Evolutionary conservation across 2,888 invertebrate genomes (phyloP).

Genomic region (Empis livida): DNA sequence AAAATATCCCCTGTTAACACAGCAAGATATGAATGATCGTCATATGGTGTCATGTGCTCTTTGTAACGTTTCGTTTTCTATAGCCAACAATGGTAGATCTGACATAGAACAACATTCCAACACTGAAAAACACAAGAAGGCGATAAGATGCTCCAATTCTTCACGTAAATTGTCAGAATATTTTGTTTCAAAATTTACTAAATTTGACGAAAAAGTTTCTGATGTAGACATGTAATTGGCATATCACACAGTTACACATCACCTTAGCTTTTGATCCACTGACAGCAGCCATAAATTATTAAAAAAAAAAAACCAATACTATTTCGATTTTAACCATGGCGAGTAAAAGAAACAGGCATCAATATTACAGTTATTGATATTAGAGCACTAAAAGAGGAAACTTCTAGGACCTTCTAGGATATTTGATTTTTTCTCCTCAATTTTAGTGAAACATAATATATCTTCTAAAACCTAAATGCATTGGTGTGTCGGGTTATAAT

Average conservation of each 20-base stretch:
- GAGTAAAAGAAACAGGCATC: constrained; percentile 13
- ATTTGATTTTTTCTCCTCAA: constrained; percentile 1
- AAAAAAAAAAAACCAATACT: constrained; percentile 8
- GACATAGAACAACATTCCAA: constrained; percentile 5
- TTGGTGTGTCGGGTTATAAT: constrained; percentile 7
- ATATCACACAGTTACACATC: constrained; percentile 19
- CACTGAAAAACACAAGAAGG: constrained; percentile 6
- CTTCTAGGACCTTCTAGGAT: constrained; percentile 4
- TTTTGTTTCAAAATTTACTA: constrained; percentile 2
- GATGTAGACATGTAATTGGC: constrained; percentile 17
- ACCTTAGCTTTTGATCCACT: constrained; percentile 16
- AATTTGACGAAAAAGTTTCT: constrained; percentile 3
- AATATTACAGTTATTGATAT: constrained; percentile 11
- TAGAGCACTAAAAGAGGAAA: constrained; percentile 4
- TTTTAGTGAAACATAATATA: constrained; percentile 3
- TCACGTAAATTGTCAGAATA: constrained; percentile 3
- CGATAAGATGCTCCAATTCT: constrained; percentile 1
- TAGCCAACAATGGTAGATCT: neutral
- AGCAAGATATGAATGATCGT: too few relatives aligned
- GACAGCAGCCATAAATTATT: constrained; percentile 16
- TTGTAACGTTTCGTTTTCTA: neutral
- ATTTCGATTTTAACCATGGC: constrained; percentile 12
- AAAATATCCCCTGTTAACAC: too few relatives aligned
- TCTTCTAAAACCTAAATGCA: constrained; percentile 7
- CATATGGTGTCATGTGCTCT: too few relatives aligned